Conservation (phyloP, 2,888 invertebrate genomes). For the Lithophane ornitopus region DNA sequence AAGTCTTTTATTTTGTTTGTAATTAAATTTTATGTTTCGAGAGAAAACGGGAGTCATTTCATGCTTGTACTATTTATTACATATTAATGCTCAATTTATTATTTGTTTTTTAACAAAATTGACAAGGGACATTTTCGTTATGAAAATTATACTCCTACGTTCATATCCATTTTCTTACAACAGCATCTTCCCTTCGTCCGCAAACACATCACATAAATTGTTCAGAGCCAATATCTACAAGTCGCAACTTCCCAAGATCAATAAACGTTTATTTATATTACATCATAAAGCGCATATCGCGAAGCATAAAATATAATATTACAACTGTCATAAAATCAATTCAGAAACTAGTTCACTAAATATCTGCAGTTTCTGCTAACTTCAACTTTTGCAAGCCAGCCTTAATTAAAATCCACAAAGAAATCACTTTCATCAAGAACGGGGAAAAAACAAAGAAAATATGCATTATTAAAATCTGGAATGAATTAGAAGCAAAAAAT, state of each 20-base stretch:
- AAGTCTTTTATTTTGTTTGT: slow-evolving; percentile 2
- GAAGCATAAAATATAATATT: slow-evolving; percentile 43
- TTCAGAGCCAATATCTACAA: slow-evolving; percentile 10
- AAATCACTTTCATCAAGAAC: slow-evolving; percentile 40
- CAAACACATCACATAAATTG: slow-evolving; percentile 24
- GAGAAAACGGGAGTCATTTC: not conserved
- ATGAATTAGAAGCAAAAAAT: slow-evolving; percentile 29
- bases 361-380: slow-evolving; percentile 18
- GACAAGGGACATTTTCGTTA: not conserved
- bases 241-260: slow-evolving; percentile 29
- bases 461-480: slow-evolving; percentile 22
- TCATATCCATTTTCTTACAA: not conserved
- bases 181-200: not conserved
- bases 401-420: slow-evolving; percentile 37
- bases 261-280: slow-evolving; percentile 49
- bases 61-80: not conserved
- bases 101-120: not conserved
- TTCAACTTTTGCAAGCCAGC: slow-evolving; percentile 27
- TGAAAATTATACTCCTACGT: not conserved
- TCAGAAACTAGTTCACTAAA: slow-evolving; percentile 25
- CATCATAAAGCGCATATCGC: slow-evolving; percentile 21
- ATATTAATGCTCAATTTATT: not conserved
- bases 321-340: slow-evolving; percentile 41
- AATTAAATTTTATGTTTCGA: not conserved
- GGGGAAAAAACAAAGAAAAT: slow-evolving; percentile 20